A percentile compares a stretch with the other conserved stretches of the same genome.
These are phyloP conservation scores for Chaetodon trifascialis DNA, from an alignment of 2,113 vertebrate genomes.

Conservation along the genomic window DNA sequence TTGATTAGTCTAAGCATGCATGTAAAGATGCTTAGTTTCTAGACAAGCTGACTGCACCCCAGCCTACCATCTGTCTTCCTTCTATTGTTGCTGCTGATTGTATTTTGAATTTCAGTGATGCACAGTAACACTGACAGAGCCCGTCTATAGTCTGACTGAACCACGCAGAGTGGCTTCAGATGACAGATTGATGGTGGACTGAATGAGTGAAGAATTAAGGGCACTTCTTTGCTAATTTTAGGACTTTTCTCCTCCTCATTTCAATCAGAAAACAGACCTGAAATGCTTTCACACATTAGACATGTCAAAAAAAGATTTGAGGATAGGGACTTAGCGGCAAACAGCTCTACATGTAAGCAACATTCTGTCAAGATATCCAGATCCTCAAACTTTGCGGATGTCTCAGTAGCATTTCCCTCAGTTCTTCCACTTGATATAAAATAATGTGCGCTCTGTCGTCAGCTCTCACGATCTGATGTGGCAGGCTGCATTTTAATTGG, in stretches of 20 bases:
- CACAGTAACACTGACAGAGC: constrained; percentile 16
- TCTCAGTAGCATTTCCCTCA: not conserved
- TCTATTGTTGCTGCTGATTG: constrained; percentile 74
- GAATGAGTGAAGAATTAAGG: constrained; percentile 5
- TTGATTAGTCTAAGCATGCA: constrained; percentile 23
- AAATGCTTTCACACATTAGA: not conserved
- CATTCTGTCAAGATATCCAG: not conserved
- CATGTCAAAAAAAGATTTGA: not conserved
- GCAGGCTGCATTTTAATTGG: constrained; percentile 22
- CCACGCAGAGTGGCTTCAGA: constrained; percentile 22
- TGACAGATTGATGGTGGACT: constrained; percentile 39
- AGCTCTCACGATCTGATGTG: constrained; percentile 14
- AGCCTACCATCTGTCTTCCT: constrained; percentile 70
- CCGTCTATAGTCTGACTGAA: constrained; percentile 13
- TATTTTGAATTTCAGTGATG: constrained; percentile 64
- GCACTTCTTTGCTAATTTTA: not conserved
- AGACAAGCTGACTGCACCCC: constrained; percentile 40
- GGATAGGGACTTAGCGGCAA: not conserved
- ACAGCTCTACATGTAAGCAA: not conserved
- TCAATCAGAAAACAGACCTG: not conserved
- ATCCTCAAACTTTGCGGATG: not conserved
- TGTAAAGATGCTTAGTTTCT: constrained; percentile 37
- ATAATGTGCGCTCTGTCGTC: not conserved
- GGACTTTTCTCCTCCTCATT: not conserved
- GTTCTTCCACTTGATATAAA: not conserved